Base-by-base conservation (phyloP, 2,888 invertebrate genomes). In the Agonopterix arenella region DNA sequence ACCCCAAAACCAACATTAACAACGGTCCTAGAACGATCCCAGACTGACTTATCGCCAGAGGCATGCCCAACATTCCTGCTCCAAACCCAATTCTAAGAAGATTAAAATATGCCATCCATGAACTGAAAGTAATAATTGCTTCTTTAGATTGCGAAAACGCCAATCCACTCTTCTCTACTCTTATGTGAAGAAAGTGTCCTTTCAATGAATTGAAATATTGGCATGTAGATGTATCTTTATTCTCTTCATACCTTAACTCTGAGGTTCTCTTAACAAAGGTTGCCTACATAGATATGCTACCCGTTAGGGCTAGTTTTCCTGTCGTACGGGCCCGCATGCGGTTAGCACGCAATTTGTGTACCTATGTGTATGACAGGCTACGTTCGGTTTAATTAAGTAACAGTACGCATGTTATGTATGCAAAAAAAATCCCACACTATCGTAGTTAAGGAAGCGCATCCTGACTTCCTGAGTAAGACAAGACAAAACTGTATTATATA, bases 81-180 rank as follows among this genome's bases (percentile, higher is more conserved):
- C 82, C 80, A 28, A 71, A 68, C 4, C 67, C 52, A 0, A 69
- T 62, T 45, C 80, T 66, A 1, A 82, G 11, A 2, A 82, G 36
- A 53, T 79, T 78, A 53, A 81, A 75, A 54, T 79, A 79, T 7
- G 80, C 83, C 82, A 82, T 80, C 73, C 70, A 73, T 28, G 36
- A 7, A 11, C 46, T 47, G 41, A 13, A 41, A 45, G 5, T 10
- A 9, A 36, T n/a, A 16, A 16, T 18, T 9, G 44, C 7, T 10
- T 5, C 13, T 44, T 9, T n/a, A n/a, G n/a, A 28, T 7, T 10
- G n/a, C n/a, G n/a, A n/a, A n/a, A n/a, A n/a, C 10, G 8, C 40
- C 40, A 5, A 44, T 11, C 11, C 4, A 43, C 43, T n/a, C 43
- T 7, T 8, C 2, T 18, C 2, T 42, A 42, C 42, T 11, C 9